Base-by-base conservation (phyloP, 2,797 vertebrate genomes). In the Eupleurogrammus muticus region DNA sequence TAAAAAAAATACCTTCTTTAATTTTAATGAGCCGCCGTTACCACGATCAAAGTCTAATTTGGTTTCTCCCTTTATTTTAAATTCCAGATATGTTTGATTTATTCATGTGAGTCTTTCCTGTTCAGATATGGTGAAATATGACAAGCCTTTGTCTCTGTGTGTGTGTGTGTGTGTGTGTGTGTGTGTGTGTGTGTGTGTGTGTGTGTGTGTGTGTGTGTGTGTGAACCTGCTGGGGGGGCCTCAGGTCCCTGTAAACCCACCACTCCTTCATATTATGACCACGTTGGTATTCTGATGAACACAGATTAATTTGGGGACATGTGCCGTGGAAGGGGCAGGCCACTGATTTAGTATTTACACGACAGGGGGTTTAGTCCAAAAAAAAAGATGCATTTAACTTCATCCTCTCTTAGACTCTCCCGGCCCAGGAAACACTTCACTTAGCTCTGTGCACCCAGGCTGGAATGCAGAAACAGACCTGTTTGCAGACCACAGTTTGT, bases 1-100 rank as follows among this genome's bases (percentile, higher is more conserved):
- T 50, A 23, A 73, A 80, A 80, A 23, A 73, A 80, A 80, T 66
- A 77, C 69, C 78, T 84, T 82, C 60, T 69, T 83, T 65, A 44
- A 54, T 52, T 64, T 75, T 51, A 57, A 64, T 55, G 56, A 77
- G 47, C 70, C 66, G 58, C 62, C 35, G 58, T 34, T 24, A 54
- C 42, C 46, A 59, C 21, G 51, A 66, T 65, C n/a, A n/a, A n/a
- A 23, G 66, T 73, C 59, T 64, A 28, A 58, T 77, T 66, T 66
- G 75, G 57, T 73, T 59, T 38, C 40, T 64, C 14, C 47, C 35
- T 65, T 70, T 9, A 0, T 51, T 66, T 72, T 44, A 55, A 64
- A 52, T 60, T 70, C 50, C 17, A 11, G 36, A 55, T 52, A 21
- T 65, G 49, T 79, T 52, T 42, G 1, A 52, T 19, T 75, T n/a